Evolutionary conservation across 1,140 invertebrate species (phyloP), one percentile per base, ranked within the genome.

Genomic region (Drosophila subpulchrella): DNA sequence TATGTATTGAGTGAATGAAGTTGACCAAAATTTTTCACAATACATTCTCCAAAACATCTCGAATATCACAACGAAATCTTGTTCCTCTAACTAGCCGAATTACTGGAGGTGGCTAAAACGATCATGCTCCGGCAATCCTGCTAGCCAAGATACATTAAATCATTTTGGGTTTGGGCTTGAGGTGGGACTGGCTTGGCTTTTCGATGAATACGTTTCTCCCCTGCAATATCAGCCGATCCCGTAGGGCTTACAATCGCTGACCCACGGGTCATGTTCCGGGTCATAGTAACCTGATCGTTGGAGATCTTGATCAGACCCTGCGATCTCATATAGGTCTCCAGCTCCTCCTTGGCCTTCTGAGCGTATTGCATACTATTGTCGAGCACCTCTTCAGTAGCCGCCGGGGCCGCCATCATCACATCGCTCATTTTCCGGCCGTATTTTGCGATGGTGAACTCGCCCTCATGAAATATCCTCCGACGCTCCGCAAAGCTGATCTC

Each of bases 371-470:
- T 4, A 11, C 15, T 53, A 0, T 27, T 34, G 20, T 61, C 71
- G 0, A 4, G 12, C 7, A 20, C 0, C n/a, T n/a, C 4, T 3
- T 5, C 24, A 0, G 54, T 20, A 10, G 5, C n/a, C 1, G 30
- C 6, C 2, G 10, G 0, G 2, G 27, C 3, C 0, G 44, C 42
- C 76, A 82, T 82, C 11, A 78, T 13, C 11, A 39, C 7, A 0
- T 82, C 75, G 38, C 55, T 72, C 54, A 82, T 62, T 27, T 67
- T 71, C 20, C 24, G 59, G 1, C 78, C 74, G 20, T 59, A 24
- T 6, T 32, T 88, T 12, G 78, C 58, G 10, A 86, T 82, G n/a
- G 83, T 79, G 56, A 44, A 86, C 47, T 88, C 82, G 6, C 42
- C 78, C 32, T 65, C 30, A 34, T 68, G 0, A 34, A 82, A 78